A percentile compares a stretch with the other conserved stretches of the same genome.
Conservation (phyloP, 2,888 invertebrate species). For the Microctonus aethiopoides region DNA sequence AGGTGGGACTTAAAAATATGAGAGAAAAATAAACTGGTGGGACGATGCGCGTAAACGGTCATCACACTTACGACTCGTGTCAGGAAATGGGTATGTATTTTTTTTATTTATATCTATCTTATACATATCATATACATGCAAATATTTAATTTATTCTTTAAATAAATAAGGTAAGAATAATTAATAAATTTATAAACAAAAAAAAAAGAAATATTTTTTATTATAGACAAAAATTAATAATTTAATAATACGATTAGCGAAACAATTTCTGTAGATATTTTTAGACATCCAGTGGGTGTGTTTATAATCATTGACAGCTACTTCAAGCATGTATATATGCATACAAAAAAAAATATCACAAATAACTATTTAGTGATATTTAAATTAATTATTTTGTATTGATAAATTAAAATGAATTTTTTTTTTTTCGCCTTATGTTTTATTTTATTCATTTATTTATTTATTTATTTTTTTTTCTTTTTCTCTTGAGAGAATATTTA, state of each 20-base stretch:
- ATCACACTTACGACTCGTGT: slow-evolving; percentile 55
- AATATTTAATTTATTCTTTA: background rate
- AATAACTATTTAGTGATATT: background rate
- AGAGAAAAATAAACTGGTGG: slow-evolving; percentile 53
- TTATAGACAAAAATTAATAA: no score
- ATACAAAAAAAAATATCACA: background rate
- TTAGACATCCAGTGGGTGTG: background rate
- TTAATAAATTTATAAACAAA: background rate
- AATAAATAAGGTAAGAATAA: background rate
- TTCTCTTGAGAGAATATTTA: background rate
- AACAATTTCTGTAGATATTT: background rate
- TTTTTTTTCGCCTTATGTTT: no score
- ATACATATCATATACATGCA: background rate
- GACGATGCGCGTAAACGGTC: slow-evolving; percentile 65
- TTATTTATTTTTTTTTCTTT: background rate
- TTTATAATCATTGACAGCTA: background rate
- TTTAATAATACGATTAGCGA: background rate
- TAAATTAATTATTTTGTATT: no score
- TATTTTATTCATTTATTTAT: background rate
- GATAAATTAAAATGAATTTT: no score
- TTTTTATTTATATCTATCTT: background rate
- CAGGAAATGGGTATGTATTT: slow-evolving; percentile 61
- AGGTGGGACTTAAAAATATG: slow-evolving; percentile 49
- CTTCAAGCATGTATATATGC: no score
- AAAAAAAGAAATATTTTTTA: no score